Percentiles rank a stretch among this genome's conserved stretches.
Evolutionary conservation across 2,797 vertebrate species (phyloP).

Genomic region (Chrosomus eos): DNA sequence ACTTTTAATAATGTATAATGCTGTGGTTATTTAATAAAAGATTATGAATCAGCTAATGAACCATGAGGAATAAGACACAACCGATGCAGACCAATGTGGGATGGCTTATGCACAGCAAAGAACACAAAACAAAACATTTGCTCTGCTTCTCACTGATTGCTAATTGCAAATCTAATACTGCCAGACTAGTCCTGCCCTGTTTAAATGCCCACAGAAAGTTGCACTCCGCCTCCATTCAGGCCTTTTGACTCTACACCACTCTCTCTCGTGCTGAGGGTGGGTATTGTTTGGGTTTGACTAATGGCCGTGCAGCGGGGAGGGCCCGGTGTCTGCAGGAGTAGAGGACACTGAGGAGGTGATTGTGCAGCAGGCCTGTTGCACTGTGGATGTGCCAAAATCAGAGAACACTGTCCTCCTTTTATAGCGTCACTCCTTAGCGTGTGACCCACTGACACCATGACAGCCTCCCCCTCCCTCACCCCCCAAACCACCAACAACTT

Average conservation of each 20-base stretch:
- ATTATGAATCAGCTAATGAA: neutral
- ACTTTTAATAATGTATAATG: neutral
- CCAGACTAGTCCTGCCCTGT: neutral
- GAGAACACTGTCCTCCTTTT: slow-evolving; percentile 70
- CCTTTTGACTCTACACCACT: slow-evolving; percentile 19
- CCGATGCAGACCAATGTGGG: too few species aligned
- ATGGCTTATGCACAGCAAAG: neutral
- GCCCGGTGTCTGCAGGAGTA: slow-evolving; percentile 49
- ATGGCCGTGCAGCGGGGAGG: slow-evolving; percentile 26
- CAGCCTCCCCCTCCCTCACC: slow-evolving; percentile 62
- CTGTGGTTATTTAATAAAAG: neutral
- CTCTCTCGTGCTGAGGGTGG: slow-evolving; percentile 20
- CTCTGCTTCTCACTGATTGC: slow-evolving; percentile 13
- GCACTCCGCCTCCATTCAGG: slow-evolving; percentile 22
- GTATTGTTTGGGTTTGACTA: slow-evolving; percentile 47
- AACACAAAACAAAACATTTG: slow-evolving; percentile 10
- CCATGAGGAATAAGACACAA: neutral
- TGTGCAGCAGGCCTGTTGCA: slow-evolving; percentile 50
- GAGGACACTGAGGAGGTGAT: slow-evolving; percentile 41
- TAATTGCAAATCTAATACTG: slow-evolving; percentile 27
- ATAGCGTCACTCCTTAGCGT: slow-evolving; percentile 67
- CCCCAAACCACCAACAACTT: slow-evolving; percentile 21
- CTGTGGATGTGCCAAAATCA: slow-evolving; percentile 43
- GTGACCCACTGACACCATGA: slow-evolving; percentile 66
- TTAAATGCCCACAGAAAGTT: neutral